These are phyloP conservation scores for Spheniscus humboldti DNA, from an alignment of 2,797 vertebrate species.

Conservation along the genomic window DNA sequence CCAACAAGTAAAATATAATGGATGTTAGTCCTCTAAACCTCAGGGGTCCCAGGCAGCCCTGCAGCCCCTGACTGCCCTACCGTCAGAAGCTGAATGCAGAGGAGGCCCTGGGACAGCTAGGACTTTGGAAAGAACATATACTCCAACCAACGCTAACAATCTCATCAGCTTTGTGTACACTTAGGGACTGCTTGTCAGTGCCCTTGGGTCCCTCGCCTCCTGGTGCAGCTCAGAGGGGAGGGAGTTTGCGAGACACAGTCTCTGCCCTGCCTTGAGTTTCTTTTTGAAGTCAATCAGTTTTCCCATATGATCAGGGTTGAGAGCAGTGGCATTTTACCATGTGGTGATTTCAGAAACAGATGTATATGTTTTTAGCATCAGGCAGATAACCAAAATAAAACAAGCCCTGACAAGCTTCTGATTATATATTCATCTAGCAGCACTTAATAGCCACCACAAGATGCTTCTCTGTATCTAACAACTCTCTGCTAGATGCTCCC, in stretches of 20 bases:
- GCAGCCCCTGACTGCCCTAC: background rate
- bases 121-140: background rate
- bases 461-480: background rate
- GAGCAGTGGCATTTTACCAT: background rate
- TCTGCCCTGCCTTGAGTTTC: background rate
- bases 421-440: background rate
- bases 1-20: background rate
- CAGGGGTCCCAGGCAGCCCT: background rate
- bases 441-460: background rate
- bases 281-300: background rate
- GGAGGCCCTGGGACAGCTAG: background rate
- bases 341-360: background rate
- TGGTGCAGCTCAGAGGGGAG: background rate
- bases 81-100: background rate
- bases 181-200: background rate
- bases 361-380: background rate
- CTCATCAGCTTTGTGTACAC: background rate
- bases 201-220: background rate
- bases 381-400: constrained; percentile 14
- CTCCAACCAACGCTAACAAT: background rate
- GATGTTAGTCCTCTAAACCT: background rate
- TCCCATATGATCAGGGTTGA: background rate
- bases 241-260: background rate
- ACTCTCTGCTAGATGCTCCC: background rate
- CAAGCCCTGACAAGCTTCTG: background rate